Evolutionary conservation across 2,113 vertebrate genomes (phyloP).

Genomic region (Thymallus thymallus): DNA sequence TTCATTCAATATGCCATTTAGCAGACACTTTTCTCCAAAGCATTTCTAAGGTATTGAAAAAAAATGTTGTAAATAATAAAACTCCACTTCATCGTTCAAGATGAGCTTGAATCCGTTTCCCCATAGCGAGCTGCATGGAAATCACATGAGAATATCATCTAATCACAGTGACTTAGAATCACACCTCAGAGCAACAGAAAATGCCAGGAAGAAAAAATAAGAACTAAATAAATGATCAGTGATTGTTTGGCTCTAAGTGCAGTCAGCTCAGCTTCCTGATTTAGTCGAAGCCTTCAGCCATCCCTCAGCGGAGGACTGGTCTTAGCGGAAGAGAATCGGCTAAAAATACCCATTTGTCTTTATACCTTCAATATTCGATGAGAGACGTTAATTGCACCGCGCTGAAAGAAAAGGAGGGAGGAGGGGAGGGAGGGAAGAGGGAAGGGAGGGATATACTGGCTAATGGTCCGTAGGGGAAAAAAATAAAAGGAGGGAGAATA

Average conservation of each 20-base stretch:
- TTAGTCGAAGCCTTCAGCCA: conserved; percentile 70
- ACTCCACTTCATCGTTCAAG: neutral
- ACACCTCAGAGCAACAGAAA: conserved; percentile 64
- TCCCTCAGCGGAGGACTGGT: conserved; percentile 64
- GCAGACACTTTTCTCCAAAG: neutral
- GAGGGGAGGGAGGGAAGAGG: conserved; percentile 17
- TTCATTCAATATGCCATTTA: too few species aligned
- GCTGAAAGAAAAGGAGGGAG: conserved; percentile 58
- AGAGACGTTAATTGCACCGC: conserved; percentile 72
- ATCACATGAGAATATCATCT: neutral
- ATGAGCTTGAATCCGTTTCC: neutral
- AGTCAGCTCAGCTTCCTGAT: conserved; percentile 72
- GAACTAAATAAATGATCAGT: conserved; percentile 76
- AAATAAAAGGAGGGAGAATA: conserved; percentile 32
- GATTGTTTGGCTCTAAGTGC: conserved; percentile 73
- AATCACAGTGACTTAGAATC: conserved; percentile 44
- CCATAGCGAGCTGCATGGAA: neutral
- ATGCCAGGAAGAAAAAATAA: conserved; percentile 69
- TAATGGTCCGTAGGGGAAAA: conserved; percentile 67
- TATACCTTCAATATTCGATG: conserved; percentile 79
- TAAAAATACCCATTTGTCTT: conserved; percentile 79
- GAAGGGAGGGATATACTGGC: conserved; percentile 61
- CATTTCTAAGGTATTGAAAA: neutral
- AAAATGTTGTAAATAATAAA: neutral
- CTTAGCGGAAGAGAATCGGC: conserved; percentile 73